Base-by-base conservation (phyloP, 2,113 vertebrate genomes). In the Plecotus auritus region DNA sequence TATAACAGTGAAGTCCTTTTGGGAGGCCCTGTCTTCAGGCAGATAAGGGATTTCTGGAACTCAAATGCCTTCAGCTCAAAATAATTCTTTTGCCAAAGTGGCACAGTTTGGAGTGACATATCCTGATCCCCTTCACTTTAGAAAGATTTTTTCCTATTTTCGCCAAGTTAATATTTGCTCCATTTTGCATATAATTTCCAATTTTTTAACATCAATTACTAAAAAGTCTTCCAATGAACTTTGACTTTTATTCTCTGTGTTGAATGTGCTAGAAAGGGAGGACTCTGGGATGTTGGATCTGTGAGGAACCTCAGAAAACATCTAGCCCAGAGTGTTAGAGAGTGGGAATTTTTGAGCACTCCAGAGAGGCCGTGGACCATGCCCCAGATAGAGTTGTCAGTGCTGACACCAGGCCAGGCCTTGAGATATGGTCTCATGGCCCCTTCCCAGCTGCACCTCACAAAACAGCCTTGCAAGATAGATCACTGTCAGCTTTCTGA, bases 11-110 rank as follows among this genome's bases (percentile, higher is more conserved):
- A 47, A 45, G 74, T 54, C 45, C 45, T 95, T 81, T 66, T 1
- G 45, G 47, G 67, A 95, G 67, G 37, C 30, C 70, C 72, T 67
- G 83, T 67, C 74, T 91, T 73, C 56, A 56, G 30, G 45, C 6
- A 87, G 56, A 87, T 91, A 74, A 67, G 67, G 37, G 54, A 91
- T 94, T 94, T 81, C 30, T 47, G 54, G 17, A 51, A 91, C 56
- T 66, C 45, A 94, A 80, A 86, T 23, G 37, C 30, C 22, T 82
- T 91, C 47, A 81, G 22, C 42, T 86, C 12, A 73, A 86, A 54
- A 74, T 32, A 81, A 56, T 87, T 74, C 16, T 64, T 87, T 67
- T 54, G 93, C 37, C 84, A 49, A 72, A 72, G 40, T 81, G 56
- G 67, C 17, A 45, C 54, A 26, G 35, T 91, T 66, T 30, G 26